These are phyloP conservation scores for Schizotus pectinicornis DNA, from an alignment of 2,888 invertebrate species.

Conservation along the genomic window DNA sequence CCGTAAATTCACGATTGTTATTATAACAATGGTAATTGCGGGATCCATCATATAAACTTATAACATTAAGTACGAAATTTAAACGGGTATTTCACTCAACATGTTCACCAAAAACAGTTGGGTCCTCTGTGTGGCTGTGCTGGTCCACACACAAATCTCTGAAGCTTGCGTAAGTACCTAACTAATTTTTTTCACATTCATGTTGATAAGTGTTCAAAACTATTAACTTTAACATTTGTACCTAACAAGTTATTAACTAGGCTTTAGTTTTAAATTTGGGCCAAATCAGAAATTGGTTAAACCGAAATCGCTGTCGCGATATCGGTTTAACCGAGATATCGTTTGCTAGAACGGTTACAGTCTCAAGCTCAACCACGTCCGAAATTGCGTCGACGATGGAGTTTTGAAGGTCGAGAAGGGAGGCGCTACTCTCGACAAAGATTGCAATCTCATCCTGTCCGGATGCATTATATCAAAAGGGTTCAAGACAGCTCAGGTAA, in stretches of 20 bases:
- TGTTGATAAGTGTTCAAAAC: no score
- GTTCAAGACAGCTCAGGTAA: constrained; percentile 54
- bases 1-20: no score
- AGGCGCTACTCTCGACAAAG: constrained; percentile 46
- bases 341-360: constrained; percentile 44
- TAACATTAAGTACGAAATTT: no score
- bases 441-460: constrained; percentile 57
- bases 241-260: no score
- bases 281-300: neutral
- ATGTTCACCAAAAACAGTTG: no score
- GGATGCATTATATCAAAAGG: constrained; percentile 58
- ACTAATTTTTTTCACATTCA: neutral
- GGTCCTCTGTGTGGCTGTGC: no score
- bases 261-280: no score
- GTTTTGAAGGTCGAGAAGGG: constrained; percentile 37
- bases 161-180: constrained; percentile 2
- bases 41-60: no score
- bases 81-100: no score
- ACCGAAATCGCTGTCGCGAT: neutral
- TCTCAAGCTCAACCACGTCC: constrained; percentile 38
- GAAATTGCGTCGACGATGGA: constrained; percentile 39
- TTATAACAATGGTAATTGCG: no score
- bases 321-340: no score
- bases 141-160: neutral
- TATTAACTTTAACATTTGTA: no score